Conservation (phyloP, 2,888 invertebrate genomes). For the Cenopis cana region DNA sequence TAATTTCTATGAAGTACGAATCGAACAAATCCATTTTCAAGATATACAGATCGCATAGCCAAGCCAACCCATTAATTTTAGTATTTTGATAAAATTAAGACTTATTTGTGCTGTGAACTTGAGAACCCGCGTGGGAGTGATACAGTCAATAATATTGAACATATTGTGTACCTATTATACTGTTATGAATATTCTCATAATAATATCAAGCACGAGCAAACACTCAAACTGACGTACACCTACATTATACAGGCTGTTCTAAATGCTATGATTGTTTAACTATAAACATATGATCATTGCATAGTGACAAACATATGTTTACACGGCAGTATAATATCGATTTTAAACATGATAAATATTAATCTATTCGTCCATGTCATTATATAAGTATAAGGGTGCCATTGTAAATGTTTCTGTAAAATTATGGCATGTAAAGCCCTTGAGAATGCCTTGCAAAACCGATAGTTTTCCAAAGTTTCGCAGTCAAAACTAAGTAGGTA, state of each 20-base stretch:
- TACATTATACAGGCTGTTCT: conserved; percentile 1
- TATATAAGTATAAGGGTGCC: too few species aligned
- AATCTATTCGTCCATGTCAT: too few species aligned
- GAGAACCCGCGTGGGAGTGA: background rate
- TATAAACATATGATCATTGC: background rate
- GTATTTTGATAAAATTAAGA: conserved; percentile 17
- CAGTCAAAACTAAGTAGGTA: too few species aligned
- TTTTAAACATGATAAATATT: too few species aligned
- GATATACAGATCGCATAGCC: background rate
- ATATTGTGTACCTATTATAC: background rate
- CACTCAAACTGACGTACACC: conserved; percentile 21
- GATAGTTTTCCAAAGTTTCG: too few species aligned
- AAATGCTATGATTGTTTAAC: background rate
- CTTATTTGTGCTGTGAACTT: background rate
- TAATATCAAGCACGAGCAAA: conserved; percentile 12
- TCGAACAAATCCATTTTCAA: background rate
- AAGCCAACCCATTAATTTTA: background rate
- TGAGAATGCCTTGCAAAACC: too few species aligned
- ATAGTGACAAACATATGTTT: background rate
- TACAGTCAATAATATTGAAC: background rate
- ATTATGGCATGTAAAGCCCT: background rate
- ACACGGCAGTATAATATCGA: too few species aligned
- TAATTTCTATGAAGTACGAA: background rate
- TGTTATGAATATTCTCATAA: conserved; percentile 16
- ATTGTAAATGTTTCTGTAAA: too few species aligned